phyloP scores from a whole-genome alignment of 2,113 vertebrate genomes.

The Turnix velox region DNA sequence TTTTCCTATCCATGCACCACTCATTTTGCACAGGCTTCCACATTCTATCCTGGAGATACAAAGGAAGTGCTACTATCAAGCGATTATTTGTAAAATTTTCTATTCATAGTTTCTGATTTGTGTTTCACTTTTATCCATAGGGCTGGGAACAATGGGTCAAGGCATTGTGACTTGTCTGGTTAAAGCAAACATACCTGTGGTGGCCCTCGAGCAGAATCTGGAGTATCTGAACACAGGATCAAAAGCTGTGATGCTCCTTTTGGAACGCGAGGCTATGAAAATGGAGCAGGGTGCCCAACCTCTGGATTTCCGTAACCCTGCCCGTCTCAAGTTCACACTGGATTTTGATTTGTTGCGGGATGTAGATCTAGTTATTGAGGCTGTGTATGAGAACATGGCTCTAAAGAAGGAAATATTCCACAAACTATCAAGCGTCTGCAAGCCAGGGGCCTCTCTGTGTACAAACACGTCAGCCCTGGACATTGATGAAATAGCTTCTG shows the following conservation, averaged over 20 bases:
- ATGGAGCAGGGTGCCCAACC: slow-evolving; percentile 17
- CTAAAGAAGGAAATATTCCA: slow-evolving; percentile 85
- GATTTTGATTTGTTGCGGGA: slow-evolving; percentile 69
- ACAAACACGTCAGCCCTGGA: slow-evolving; percentile 87
- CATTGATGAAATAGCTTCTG: slow-evolving; percentile 83
- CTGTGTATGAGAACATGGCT: slow-evolving; percentile 88
- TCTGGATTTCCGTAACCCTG: slow-evolving; percentile 21
- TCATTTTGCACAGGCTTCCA: background rate
- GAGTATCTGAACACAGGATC: slow-evolving; percentile 76
- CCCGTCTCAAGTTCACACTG: slow-evolving; percentile 71
- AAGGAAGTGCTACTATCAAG: background rate
- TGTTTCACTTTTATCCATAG: slow-evolving; percentile 65
- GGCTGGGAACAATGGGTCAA: slow-evolving; percentile 92
- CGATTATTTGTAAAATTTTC: background rate
- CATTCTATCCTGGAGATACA: background rate
- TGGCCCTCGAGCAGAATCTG: slow-evolving; percentile 83
- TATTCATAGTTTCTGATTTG: background rate
- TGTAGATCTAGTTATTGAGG: slow-evolving; percentile 88
- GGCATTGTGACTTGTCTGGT: slow-evolving; percentile 84
- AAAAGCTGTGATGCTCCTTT: slow-evolving; percentile 68
- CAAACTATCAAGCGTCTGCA: slow-evolving; percentile 79
- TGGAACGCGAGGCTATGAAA: slow-evolving; percentile 78
- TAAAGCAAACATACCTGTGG: slow-evolving; percentile 80
- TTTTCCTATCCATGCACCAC: background rate
- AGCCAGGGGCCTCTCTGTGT: slow-evolving; percentile 79